Conservation (phyloP, 2,113 vertebrate species). For the Hucho hucho region DNA sequence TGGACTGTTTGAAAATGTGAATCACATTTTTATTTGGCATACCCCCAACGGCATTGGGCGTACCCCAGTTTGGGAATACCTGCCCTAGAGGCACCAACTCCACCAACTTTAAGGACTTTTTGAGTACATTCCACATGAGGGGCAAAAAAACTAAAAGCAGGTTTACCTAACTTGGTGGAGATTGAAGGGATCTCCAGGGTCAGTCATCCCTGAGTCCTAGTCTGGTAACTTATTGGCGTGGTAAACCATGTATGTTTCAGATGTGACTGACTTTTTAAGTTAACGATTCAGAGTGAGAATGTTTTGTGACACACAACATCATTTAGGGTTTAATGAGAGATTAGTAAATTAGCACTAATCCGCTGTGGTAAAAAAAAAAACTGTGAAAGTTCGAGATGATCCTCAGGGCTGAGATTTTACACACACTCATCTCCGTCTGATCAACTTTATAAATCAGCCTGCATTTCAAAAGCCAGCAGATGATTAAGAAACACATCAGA, state of each 20-base stretch:
- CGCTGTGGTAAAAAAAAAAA: not conserved
- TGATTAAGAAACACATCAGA: slow-evolving; percentile 51
- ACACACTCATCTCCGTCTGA: slow-evolving; percentile 13
- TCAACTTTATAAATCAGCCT: slow-evolving; percentile 23
- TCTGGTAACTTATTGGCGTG: too few relatives aligned
- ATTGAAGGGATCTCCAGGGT: too few relatives aligned
- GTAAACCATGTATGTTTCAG: not conserved
- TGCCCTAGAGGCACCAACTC: too few relatives aligned
- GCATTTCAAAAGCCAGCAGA: slow-evolving; percentile 18
- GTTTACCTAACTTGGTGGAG: too few relatives aligned
- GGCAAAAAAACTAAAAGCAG: too few relatives aligned
- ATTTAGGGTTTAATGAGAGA: not conserved
- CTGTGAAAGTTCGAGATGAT: not conserved
- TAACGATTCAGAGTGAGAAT: not conserved
- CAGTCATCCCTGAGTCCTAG: too few relatives aligned
- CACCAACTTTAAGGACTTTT: too few relatives aligned
- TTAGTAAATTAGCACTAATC: not conserved
- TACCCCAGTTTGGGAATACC: too few relatives aligned
- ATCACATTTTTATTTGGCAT: too few relatives aligned
- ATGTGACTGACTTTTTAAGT: not conserved
- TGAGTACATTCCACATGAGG: too few relatives aligned
- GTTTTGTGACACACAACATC: not conserved
- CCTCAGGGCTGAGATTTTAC: slow-evolving; percentile 6
- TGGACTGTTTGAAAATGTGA: too few relatives aligned
- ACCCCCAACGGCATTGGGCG: too few relatives aligned